Base-by-base conservation (phyloP, 2,797 vertebrate species). In the Astyanax mexicanus region DNA sequence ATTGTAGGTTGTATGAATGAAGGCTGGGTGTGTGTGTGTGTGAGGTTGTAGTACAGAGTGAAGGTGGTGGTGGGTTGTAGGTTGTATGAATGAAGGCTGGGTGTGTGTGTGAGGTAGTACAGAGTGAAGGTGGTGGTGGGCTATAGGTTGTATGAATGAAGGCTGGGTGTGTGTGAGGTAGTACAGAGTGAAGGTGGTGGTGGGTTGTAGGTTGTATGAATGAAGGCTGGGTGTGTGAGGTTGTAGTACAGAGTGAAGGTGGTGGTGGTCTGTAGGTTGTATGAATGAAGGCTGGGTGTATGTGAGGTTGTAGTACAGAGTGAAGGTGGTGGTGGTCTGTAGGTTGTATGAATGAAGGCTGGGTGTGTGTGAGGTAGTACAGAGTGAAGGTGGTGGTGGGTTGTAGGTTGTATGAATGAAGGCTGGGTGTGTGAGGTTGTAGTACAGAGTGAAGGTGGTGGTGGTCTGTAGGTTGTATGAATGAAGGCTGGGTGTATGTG, bases 131-230 rank as follows among this genome's bases (percentile, higher is more conserved):
- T n/a, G n/a, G n/a, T n/a, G n/a, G n/a, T n/a, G n/a, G n/a, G n/a
- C n/a, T n/a, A n/a, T n/a, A n/a, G n/a, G 77, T 45, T 80, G 42
- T 61, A 69, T 68, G 70, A 68, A 51, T 73, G 77, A 65, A 65
- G 35, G 42, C 17, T 58, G 55, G 27, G 70, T 13, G 49, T 42
- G 49, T 55, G 55, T 29, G 6, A 55, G 67, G 37, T 11, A 54
- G 38, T 69, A 42, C 19, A 38, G 51, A 55, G 40, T 7, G 49
- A 65, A 72, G 81, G 77, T 72, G 74, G 67, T 62, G 47, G 38
- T 35, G 64, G 58, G n/a, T 42, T 32, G 73, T 37, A 62, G 80
- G 77, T 45, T 80, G 42, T 61, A 69, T 68, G 70, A 68, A 51
- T 73, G 77, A 65, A 65, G 35, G 42, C 17, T 58, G 55, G 27